These are phyloP conservation scores for Ochotona princeps DNA, from an alignment of 2,113 vertebrate species.

Conservation along the genomic window DNA sequence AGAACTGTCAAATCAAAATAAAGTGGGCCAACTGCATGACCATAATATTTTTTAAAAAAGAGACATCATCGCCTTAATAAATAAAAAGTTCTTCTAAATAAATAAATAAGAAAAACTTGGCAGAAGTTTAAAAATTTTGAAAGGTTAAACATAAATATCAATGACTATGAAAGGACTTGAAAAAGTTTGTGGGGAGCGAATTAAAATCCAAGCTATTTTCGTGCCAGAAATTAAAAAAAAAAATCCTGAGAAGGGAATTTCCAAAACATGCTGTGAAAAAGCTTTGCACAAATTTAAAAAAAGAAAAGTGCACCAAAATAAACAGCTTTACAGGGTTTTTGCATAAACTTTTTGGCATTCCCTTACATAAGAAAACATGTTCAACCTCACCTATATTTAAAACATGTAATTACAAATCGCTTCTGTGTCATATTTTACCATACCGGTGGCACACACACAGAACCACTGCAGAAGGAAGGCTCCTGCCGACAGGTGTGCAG, in stretches of 20 bases:
- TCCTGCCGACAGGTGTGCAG: neutral
- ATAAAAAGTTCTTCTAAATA: neutral
- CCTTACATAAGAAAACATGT: neutral
- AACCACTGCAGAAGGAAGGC: neutral
- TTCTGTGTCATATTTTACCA: neutral
- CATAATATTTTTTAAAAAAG: neutral
- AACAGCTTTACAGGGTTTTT: no score
- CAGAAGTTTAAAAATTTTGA: neutral
- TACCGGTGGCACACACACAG: neutral
- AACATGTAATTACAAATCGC: neutral
- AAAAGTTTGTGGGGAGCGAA: no score
- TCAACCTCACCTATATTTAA: neutral
- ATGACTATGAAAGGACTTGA: neutral
- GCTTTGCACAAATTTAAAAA: no score
- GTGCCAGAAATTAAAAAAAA: no score
- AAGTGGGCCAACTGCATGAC: neutral
- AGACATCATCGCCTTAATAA: neutral
- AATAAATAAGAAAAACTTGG: neutral
- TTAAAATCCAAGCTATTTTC: no score
- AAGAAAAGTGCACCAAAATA: no score
- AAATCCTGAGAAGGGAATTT: no score
- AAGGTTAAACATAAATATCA: neutral
- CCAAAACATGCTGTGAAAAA: no score
- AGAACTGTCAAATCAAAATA: neutral
- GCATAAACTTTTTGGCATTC: no score